phyloP scores from a whole-genome alignment of 2,888 invertebrate species.

The Lepas anatifera region DNA sequence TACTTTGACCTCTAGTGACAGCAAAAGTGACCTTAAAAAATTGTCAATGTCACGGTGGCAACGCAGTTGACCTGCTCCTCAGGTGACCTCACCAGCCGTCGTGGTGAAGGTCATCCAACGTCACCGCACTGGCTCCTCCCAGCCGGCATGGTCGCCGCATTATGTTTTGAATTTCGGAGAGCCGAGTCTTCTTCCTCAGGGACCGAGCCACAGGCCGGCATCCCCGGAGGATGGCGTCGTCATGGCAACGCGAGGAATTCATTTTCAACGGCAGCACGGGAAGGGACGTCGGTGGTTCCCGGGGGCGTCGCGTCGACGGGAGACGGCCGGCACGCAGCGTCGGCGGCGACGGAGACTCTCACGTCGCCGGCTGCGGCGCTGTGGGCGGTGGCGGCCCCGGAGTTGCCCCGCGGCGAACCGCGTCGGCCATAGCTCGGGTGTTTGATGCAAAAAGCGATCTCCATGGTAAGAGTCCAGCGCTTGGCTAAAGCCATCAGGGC shows the following conservation, averaged over 20 bases:
- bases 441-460: too few relatives aligned
- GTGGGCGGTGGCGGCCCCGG: neutral
- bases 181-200: neutral
- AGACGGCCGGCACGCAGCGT: neutral
- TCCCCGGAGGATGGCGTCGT: neutral
- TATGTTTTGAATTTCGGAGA: conserved; percentile 9
- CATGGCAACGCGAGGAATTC: conserved; percentile 7
- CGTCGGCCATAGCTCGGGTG: too few relatives aligned
- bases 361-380: neutral
- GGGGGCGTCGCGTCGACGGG: neutral
- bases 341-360: too few relatives aligned
- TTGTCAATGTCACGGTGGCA: too few relatives aligned
- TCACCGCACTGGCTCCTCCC: too few relatives aligned
- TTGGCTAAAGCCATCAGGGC: too few relatives aligned
- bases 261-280: conserved; percentile 11
- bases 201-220: neutral
- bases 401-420: neutral
- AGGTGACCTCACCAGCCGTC: too few relatives aligned
- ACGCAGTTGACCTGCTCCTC: too few relatives aligned
- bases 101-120: too few relatives aligned
- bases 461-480: too few relatives aligned
- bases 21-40: too few relatives aligned
- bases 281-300: neutral
- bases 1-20: too few relatives aligned
- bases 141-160: neutral